Evolutionary conservation across 2,797 vertebrate genomes (phyloP), one percentile per base, ranked within the genome.

Genomic region (Falco cherrug): DNA sequence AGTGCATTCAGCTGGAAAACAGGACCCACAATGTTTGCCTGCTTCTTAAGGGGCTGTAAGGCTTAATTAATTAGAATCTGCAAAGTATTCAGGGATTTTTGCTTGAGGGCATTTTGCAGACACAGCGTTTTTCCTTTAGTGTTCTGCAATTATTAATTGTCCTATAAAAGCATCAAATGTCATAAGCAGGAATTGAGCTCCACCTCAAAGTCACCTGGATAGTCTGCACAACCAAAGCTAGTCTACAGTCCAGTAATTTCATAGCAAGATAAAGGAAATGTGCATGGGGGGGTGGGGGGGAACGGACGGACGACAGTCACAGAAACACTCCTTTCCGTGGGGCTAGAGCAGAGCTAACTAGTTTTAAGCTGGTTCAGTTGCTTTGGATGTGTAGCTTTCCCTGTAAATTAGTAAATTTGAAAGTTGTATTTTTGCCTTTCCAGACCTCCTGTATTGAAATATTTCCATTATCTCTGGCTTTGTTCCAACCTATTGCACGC

Each of bases 11-110:
- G 15, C 54, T 63, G 24, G 39, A 89, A 90, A 87, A 84, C 39
- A 65, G 47, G 6, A 73, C 33, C 59, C 41, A 24, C 67, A 77
- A 71, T 35, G 43, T 74, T 86, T 91, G 45, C 21, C 45, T 89
- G 69, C 39, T 92, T 77, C 54, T 74, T 53, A 68, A 84, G 19
- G n/a, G 43, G 31, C 48, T 87, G 18, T 77, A 69, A 94, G 60
- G 54, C 64, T 89, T 84, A 64, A 95, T 82, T 91, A 85, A 89
- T 80, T 67, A 43, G 56, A 83, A 64, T 92, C 41, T 64, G 50
- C 17, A n/a, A 83, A 71, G 37, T 28, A 48, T 81, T 77, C 50
- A 35, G 56, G 39, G 31, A 78, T 77, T 73, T 78, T 89, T 91
- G n/a, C 82, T 63, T 59, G 39, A 76, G 64, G 82, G 33, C 28